Conservation (phyloP, 2,797 vertebrate species). For the Sciaenops ocellatus region DNA sequence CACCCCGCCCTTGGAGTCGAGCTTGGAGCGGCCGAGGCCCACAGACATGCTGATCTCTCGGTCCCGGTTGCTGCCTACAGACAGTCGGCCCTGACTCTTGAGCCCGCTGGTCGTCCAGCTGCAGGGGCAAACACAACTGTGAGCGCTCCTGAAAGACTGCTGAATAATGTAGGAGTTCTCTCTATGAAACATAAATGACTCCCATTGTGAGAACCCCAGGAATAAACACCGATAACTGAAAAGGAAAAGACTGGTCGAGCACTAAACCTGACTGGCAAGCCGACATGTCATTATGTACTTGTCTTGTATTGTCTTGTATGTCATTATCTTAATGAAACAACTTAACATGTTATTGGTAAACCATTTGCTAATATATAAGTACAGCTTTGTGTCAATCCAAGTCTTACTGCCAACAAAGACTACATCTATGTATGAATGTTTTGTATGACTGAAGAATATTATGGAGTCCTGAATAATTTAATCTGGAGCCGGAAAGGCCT, state of each 20-base stretch:
- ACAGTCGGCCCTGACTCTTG: constrained; percentile 98
- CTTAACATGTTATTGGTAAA: background rate
- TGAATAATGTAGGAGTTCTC: constrained; percentile 59
- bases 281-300: background rate
- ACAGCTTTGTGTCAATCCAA: background rate
- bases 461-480: constrained; percentile 45
- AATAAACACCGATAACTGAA: constrained; percentile 37
- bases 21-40: constrained; percentile 95
- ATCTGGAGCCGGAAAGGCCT: background rate
- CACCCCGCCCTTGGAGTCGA: constrained; percentile 98
- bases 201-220: constrained; percentile 21
- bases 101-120: constrained; percentile 99
- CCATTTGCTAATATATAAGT: background rate
- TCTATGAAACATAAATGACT: constrained; percentile 59
- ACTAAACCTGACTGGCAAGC: constrained; percentile 12
- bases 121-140: constrained; percentile 50
- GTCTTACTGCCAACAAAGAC: background rate
- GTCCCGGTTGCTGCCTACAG: constrained; percentile 97
- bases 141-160: constrained; percentile 28
- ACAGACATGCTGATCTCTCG: constrained; percentile 99
- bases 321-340: background rate
- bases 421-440: background rate
- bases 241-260: background rate
- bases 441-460: constrained; percentile 21
- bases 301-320: background rate